Conservation (phyloP, 1,140 invertebrate species). For the Nautilus pompilius region DNA sequence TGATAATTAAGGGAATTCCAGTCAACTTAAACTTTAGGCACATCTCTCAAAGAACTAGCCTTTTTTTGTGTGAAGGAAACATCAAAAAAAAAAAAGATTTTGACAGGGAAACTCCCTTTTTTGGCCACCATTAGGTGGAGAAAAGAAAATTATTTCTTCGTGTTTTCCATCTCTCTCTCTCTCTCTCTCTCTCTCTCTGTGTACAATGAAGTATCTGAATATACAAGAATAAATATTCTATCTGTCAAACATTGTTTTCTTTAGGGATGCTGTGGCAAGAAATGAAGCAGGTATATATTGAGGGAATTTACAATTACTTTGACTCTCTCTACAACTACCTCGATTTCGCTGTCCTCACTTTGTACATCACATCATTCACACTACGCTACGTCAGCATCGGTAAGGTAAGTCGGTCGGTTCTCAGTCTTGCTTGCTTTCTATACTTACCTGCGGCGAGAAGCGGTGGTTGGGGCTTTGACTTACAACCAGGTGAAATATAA, state of each 20-base stretch:
- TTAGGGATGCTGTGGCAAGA: constrained; percentile 51
- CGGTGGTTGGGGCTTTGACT: no score
- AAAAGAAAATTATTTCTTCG: not conserved
- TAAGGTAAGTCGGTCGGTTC: constrained; percentile 37
- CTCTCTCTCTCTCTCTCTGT: not conserved
- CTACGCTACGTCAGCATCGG: constrained; percentile 33
- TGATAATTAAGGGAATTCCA: no score
- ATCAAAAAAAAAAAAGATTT: no score
- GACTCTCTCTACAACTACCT: constrained; percentile 49
- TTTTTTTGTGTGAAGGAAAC: no score
- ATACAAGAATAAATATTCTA: not conserved
- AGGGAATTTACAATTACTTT: constrained; percentile 44
- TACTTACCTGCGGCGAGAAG: not conserved
- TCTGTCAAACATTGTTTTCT: not conserved
- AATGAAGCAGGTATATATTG: constrained; percentile 47
- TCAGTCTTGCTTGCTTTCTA: not conserved
- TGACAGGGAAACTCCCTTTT: no score
- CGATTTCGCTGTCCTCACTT: constrained; percentile 43
- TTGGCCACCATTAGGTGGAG: no score
- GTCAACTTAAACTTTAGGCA: no score
- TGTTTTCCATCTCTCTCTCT: not conserved
- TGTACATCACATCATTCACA: constrained; percentile 50
- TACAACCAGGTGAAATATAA: no score
- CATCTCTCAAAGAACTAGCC: no score
- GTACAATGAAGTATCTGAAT: not conserved